phyloP scores from a whole-genome alignment of 2,797 vertebrate species.

The Anisognathus igniventris region DNA sequence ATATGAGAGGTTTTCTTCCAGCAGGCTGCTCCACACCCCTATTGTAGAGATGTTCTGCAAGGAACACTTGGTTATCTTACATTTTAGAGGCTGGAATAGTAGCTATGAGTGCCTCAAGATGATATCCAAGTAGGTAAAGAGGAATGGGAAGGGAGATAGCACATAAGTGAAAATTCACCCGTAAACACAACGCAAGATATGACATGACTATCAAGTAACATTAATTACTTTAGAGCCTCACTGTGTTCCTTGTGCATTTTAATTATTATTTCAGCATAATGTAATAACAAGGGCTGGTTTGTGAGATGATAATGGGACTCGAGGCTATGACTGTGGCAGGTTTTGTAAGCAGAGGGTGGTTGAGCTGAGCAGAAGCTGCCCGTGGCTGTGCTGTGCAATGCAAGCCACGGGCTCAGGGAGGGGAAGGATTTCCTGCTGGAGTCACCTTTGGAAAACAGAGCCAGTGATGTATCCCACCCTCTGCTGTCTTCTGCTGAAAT shows the following conservation, averaged over 20 bases:
- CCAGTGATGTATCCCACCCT: background rate
- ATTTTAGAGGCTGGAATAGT: constrained; percentile 69
- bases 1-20: constrained; percentile 9
- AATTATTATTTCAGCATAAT: constrained; percentile 54
- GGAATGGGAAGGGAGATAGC: constrained; percentile 39
- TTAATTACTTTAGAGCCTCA: constrained; percentile 37
- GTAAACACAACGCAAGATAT: constrained; percentile 36
- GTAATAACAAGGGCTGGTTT: constrained; percentile 26
- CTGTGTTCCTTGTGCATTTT: constrained; percentile 42
- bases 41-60: constrained; percentile 79
- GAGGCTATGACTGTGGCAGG: constrained; percentile 15
- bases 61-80: constrained; percentile 79
- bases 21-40: background rate
- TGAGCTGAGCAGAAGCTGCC: background rate
- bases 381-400: background rate
- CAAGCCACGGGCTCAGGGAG: accelerated
- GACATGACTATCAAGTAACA: constrained; percentile 39
- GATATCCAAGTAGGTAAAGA: constrained; percentile 27
- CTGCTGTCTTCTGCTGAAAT: background rate
- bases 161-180: background rate
- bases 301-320: background rate
- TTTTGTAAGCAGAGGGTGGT: constrained; percentile 14
- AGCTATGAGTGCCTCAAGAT: constrained; percentile 72
- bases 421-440: background rate
- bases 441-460: background rate